Evolutionary conservation across 2,797 vertebrate genomes (phyloP), one percentile per base, ranked within the genome.

Genomic region (Clarias pachynema): DNA sequence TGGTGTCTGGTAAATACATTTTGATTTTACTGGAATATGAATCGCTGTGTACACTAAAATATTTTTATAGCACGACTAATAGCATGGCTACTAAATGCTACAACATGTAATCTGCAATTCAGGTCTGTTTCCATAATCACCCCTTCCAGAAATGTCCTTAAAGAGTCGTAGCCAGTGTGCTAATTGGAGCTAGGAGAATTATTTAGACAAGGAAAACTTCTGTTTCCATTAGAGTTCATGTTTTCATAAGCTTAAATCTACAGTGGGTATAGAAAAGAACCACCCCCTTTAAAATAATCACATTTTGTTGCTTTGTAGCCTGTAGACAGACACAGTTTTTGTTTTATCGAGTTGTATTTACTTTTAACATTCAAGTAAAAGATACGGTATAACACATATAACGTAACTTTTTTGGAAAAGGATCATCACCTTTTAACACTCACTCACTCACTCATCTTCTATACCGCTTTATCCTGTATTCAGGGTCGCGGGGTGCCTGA

Each of bases 121-220:
- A 81, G n/a, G 37, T 16, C 60, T 74, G 69, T 73, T 81, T 63
- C 57, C 84, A 80, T 53, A 73, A 73, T 73, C 56, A 63, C 31
- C 9, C 6, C n/a, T 66, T 31, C 24, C 57, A 22, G 3, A 74
- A 40, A 20, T 31, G 5, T 57, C 29, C 15, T n/a, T 40, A 74
- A 80, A 81, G 40, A 89, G 65, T 56, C 26, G 88, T 83, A 91
- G 91, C 65, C 84, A 84, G 75, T 85, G 89, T 86, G 83, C 88
- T 88, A 44, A 79, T 37, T 68, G 44, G 57, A 22, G 87, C 91
- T 82, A 92, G 89, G 90, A 92, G 92, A 92, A 89, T 83, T 86
- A 90, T 86, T 91, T 82, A 59, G 75, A 90, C 70, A 70, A 56
- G 26, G 8, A 26, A 22, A 80, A 24, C 1, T 24, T 72, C 15